Conservation (phyloP, 2,113 vertebrate genomes). For the Poeciliopsis occidentalis region DNA sequence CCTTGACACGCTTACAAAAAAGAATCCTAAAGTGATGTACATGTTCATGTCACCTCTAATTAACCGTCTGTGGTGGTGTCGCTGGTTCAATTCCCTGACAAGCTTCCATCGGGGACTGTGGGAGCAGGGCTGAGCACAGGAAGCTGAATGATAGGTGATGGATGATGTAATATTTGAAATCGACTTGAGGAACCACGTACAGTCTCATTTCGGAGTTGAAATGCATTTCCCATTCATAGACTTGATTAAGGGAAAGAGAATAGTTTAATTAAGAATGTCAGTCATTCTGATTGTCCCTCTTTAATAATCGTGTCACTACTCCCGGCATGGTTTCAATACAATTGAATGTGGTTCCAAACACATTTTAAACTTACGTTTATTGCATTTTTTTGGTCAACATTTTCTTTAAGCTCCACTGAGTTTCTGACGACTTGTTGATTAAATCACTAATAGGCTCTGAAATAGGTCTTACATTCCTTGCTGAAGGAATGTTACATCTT, state of each 20-base stretch:
- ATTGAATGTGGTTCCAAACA: not conserved
- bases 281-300: slow-evolving; percentile 56
- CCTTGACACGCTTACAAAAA: slow-evolving; percentile 80
- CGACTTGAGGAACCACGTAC: slow-evolving; percentile 38
- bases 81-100: slow-evolving; percentile 72
- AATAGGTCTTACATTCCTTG: slow-evolving; percentile 8
- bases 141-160: slow-evolving; percentile 51
- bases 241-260: slow-evolving; percentile 73
- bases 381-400: not conserved
- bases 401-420: slow-evolving; percentile 14
- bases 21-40: slow-evolving; percentile 70
- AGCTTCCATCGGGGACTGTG: slow-evolving; percentile 68
- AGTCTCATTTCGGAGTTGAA: slow-evolving; percentile 62
- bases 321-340: slow-evolving; percentile 18
- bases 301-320: slow-evolving; percentile 42
- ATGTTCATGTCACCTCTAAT: slow-evolving; percentile 73
- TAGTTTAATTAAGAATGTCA: slow-evolving; percentile 74
- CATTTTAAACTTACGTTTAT: slow-evolving; percentile 4
- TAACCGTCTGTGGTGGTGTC: slow-evolving; percentile 68
- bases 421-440: not conserved
- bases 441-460: slow-evolving; percentile 22
- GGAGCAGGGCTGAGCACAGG: slow-evolving; percentile 44
- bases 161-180: slow-evolving; percentile 69
- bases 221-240: slow-evolving; percentile 59
- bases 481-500: too few species aligned